These are phyloP conservation scores for Hyles lineata DNA, from an alignment of 2,888 invertebrate species.

Conservation along the genomic window DNA sequence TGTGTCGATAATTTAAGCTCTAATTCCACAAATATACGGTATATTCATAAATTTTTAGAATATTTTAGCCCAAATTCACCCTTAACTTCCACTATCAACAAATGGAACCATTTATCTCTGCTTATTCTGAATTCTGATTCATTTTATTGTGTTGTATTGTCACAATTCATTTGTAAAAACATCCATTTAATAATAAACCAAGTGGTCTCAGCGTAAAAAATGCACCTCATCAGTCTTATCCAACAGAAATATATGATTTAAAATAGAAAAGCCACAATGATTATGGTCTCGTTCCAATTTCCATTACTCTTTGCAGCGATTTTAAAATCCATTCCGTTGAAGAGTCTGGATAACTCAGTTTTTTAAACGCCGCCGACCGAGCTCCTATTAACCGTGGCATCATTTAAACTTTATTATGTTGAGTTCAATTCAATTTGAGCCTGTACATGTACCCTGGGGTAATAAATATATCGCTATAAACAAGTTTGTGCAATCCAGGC, in stretches of 20 bases:
- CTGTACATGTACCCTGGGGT: background rate
- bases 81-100: too few relatives aligned
- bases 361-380: slow-evolving; percentile 36
- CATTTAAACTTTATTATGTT: slow-evolving; percentile 35
- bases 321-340: slow-evolving; percentile 43
- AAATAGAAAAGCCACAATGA: slow-evolving; percentile 29
- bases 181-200: slow-evolving; percentile 1
- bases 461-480: slow-evolving; percentile 14
- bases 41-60: too few relatives aligned
- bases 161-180: background rate
- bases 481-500: background rate
- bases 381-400: slow-evolving; percentile 35
- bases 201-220: background rate
- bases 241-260: slow-evolving; percentile 4
- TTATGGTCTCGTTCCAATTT: slow-evolving; percentile 38
- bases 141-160: background rate
- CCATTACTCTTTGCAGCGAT: slow-evolving; percentile 36
- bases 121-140: too few relatives aligned
- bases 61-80: too few relatives aligned
- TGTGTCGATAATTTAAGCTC: too few relatives aligned
- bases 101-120: too few relatives aligned
- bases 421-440: slow-evolving; percentile 11
- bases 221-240: slow-evolving; percentile 6
- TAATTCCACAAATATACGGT: too few relatives aligned
- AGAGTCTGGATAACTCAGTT: slow-evolving; percentile 44